Evolutionary conservation across 2,797 vertebrate genomes (phyloP).

Genomic region (Podargus strigoides): DNA sequence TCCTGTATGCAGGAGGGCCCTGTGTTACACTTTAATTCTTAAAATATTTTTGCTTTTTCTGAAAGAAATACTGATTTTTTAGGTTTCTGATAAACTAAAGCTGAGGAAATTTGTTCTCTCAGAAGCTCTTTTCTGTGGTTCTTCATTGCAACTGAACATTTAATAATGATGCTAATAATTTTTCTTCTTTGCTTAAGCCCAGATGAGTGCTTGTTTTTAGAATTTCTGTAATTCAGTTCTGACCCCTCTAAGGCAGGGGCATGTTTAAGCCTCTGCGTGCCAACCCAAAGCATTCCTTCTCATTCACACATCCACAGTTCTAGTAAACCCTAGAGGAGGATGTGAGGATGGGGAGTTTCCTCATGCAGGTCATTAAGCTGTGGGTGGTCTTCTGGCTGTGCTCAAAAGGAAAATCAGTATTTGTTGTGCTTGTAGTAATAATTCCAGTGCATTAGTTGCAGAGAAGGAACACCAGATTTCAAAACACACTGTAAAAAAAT

Average conservation of each 20-base stretch:
- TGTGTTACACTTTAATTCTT: neutral
- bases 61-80: neutral
- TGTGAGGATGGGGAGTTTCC: conserved; percentile 3
- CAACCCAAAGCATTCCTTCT: conserved; percentile 17
- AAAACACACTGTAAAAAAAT: neutral
- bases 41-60: conserved; percentile 2
- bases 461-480: conserved; percentile 50
- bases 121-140: neutral
- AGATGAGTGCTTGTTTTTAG: neutral
- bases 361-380: neutral
- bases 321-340: neutral
- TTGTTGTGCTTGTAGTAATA: conserved; percentile 39
- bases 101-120: neutral
- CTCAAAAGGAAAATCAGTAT: conserved; percentile 24
- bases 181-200: neutral
- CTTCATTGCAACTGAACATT: neutral
- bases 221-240: neutral
- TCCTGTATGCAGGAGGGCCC: neutral
- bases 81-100: neutral
- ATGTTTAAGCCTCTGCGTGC: neutral
- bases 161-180: neutral
- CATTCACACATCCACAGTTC: neutral
- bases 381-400: conserved; percentile 35
- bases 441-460: neutral
- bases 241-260: neutral